A percentile compares a stretch with the other conserved stretches of the same genome.
Conservation (phyloP, 2,888 invertebrate genomes). For the Strigamia transsilvanica region DNA sequence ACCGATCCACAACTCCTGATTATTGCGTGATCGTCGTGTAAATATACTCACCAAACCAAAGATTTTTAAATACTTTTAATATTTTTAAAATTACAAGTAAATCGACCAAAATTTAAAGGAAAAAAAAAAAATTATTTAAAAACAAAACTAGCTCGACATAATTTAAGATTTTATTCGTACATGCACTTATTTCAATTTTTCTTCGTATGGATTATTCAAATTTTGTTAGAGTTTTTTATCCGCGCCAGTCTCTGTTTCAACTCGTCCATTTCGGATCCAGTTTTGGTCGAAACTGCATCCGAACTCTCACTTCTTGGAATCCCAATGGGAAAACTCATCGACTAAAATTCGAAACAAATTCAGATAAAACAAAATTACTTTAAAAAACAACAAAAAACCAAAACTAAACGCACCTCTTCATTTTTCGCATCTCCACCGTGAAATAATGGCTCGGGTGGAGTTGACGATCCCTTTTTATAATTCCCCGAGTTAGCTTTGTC, state of each 20-base stretch:
- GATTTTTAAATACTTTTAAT: conserved; percentile 24
- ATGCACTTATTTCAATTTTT: background rate
- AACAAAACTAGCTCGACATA: conserved; percentile 9
- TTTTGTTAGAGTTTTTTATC: conserved; percentile 55
- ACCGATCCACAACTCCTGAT: no score
- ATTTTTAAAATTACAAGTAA: conserved; percentile 9
- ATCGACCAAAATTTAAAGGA: conserved; percentile 17
- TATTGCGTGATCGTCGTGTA: no score
- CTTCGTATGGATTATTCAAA: background rate
- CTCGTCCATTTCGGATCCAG: conserved; percentile 56
- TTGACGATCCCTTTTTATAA: conserved; percentile 11
- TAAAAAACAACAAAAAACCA: no score
- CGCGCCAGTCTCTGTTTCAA: conserved; percentile 56
- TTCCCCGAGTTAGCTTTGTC: background rate
- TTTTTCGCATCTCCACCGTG: background rate
- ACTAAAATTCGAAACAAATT: background rate
- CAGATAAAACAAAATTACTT: no score
- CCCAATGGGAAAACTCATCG: conserved; percentile 6
- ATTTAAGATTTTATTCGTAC: background rate
- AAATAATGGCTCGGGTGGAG: conserved; percentile 50
- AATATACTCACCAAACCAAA: no score
- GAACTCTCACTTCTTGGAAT: conserved; percentile 53
- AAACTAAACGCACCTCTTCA: background rate
- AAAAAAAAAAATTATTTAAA: background rate
- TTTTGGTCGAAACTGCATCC: conserved; percentile 45